These are phyloP conservation scores for Pungitius pungitius DNA, from an alignment of 2,113 vertebrate genomes.

Conservation along the genomic window DNA sequence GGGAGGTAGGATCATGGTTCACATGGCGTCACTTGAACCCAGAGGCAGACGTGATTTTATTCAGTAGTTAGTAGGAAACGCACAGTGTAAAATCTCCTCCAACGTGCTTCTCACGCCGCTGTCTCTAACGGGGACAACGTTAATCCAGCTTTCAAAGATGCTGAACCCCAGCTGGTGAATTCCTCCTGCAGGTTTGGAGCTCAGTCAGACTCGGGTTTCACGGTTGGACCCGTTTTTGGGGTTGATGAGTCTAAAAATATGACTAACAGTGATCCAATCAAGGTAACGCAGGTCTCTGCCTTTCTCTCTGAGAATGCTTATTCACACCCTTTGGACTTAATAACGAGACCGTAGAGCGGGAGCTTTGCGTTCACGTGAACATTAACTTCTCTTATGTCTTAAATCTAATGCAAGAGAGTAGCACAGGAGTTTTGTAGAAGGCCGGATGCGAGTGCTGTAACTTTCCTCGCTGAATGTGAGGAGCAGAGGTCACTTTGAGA, in stretches of 20 bases:
- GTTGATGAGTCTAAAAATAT: not conserved
- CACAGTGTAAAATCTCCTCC: not conserved
- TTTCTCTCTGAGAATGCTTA: no score
- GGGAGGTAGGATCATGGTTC: not conserved
- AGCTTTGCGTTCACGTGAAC: not conserved
- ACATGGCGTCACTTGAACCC: not conserved
- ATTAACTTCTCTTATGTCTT: not conserved
- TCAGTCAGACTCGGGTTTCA: constrained; percentile 4
- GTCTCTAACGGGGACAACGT: not conserved
- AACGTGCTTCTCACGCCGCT: not conserved
- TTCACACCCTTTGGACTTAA: no score
- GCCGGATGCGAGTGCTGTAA: constrained; percentile 11
- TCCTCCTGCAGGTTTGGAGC: not conserved
- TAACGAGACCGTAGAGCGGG: no score
- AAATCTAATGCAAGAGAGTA: constrained; percentile 9
- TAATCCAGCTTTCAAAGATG: not conserved
- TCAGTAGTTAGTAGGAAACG: not conserved
- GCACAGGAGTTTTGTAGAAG: not conserved
- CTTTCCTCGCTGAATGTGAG: constrained; percentile 33
- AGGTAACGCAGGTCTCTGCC: no score
- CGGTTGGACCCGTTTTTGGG: not conserved
- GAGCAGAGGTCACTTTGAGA: constrained; percentile 50
- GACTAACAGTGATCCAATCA: no score
- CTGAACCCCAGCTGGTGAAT: not conserved
- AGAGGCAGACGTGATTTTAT: not conserved